phyloP scores from a whole-genome alignment of 1,140 invertebrate species.

The Idris sp. region DNA sequence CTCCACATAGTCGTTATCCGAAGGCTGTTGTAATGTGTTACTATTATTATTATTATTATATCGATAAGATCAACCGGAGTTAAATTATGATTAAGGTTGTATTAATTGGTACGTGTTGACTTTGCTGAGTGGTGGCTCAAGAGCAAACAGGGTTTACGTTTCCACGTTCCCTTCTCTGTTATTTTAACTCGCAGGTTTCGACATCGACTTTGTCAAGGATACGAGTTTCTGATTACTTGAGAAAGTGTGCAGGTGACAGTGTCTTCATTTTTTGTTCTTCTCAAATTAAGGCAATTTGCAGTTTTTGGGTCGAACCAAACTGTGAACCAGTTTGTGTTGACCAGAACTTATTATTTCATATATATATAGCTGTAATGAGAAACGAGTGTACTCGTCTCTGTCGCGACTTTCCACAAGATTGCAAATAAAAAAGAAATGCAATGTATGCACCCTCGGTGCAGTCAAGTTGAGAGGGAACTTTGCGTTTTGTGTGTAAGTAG shows the following conservation, averaged over 20 bases:
- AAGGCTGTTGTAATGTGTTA: too few relatives aligned
- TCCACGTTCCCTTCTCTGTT: constrained; percentile 65
- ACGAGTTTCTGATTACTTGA: constrained; percentile 61
- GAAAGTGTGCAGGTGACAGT: constrained; percentile 6
- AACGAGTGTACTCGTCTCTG: constrained; percentile 1
- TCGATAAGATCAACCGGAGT: constrained; percentile 55
- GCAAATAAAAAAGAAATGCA: too few relatives aligned
- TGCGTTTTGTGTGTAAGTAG: constrained; percentile 43
- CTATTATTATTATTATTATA: too few relatives aligned
- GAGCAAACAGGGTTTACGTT: constrained; percentile 61
- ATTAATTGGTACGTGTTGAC: constrained; percentile 67
- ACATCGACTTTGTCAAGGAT: constrained; percentile 42
- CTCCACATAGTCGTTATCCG: too few relatives aligned
- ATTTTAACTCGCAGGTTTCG: constrained; percentile 55
- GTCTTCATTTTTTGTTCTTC: constrained; percentile 4
- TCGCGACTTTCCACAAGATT: constrained; percentile 41
- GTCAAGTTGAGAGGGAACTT: too few relatives aligned
- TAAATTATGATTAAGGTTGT: constrained; percentile 67
- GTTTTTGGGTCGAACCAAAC: background rate
- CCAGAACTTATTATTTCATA: too few relatives aligned
- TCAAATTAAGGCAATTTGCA: background rate
- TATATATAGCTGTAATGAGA: constrained; percentile 10
- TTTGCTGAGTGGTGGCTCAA: constrained; percentile 57
- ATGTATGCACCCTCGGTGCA: constrained; percentile 60
- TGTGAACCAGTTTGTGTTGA: constrained; percentile 1